Conservation (phyloP, 2,113 vertebrate genomes). For the Xenopus tropicalis region DNA sequence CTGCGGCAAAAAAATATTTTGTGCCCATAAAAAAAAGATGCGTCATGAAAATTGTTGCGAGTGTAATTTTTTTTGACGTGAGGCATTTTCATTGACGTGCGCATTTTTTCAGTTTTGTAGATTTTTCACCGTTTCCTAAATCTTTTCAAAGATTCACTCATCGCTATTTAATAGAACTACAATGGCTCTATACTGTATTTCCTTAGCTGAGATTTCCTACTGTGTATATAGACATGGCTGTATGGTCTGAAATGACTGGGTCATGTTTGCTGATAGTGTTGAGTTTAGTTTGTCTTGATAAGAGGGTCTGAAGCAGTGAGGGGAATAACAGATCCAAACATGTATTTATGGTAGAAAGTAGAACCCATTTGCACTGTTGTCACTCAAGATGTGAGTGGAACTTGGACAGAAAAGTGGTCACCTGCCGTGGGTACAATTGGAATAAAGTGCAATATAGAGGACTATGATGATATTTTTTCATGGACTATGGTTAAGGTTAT, state of each 20-base stretch:
- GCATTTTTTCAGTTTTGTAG: too few species aligned
- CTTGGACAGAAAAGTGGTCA: neutral
- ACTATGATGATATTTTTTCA: conserved; percentile 27
- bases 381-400: neutral
- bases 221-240: neutral
- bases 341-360: neutral
- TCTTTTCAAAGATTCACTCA: too few species aligned
- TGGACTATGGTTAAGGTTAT: conserved; percentile 21
- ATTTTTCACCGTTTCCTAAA: too few species aligned
- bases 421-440: conserved; percentile 8
- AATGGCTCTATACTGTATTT: too few species aligned
- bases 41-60: too few species aligned
- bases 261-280: neutral
- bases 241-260: neutral
- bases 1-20: too few species aligned
- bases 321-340: neutral
- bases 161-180: neutral
- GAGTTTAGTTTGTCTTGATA: neutral
- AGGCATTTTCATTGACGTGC: too few species aligned
- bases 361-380: neutral
- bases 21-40: too few species aligned
- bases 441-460: conserved; percentile 6
- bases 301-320: neutral
- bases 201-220: too few species aligned
- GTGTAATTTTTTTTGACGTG: too few species aligned